Conservation (phyloP, 2,888 invertebrate species). For the Gari tellinella region DNA sequence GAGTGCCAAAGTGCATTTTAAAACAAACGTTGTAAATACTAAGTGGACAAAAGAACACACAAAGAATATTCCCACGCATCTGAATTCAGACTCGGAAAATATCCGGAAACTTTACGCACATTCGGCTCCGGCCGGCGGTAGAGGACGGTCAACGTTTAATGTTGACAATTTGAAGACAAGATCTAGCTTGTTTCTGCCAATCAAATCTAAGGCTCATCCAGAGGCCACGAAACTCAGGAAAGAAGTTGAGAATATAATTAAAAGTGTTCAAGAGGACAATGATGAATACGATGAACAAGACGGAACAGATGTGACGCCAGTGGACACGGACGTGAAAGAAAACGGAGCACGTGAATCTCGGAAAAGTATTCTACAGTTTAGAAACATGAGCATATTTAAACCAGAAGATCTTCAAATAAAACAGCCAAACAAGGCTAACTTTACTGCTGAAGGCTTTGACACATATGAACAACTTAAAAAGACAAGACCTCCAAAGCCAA, state of each 20-base stretch:
- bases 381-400: slow-evolving; percentile 1
- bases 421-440: background rate
- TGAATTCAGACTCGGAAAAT: slow-evolving; percentile 78
- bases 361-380: slow-evolving; percentile 39
- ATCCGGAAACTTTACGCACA: slow-evolving; percentile 70
- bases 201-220: slow-evolving; percentile 72
- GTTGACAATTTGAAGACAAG: slow-evolving; percentile 65
- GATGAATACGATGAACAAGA: slow-evolving; percentile 64
- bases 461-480: slow-evolving; percentile 67
- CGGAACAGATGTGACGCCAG: slow-evolving; percentile 11
- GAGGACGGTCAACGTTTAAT: slow-evolving; percentile 56
- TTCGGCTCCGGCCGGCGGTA: slow-evolving; percentile 74
- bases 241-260: slow-evolving; percentile 75
- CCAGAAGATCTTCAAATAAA: background rate
- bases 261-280: slow-evolving; percentile 71
- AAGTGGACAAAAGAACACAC: slow-evolving; percentile 68
- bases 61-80: slow-evolving; percentile 54
- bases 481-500: slow-evolving; percentile 66
- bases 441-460: slow-evolving; percentile 62
- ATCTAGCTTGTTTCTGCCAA: slow-evolving; percentile 73
- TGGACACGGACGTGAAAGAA: background rate
- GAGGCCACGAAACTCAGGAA: slow-evolving; percentile 74
- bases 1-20: slow-evolving; percentile 75
- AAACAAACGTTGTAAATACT: slow-evolving; percentile 69
- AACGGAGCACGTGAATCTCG: slow-evolving; percentile 12